Evolutionary conservation across 2,888 invertebrate genomes (phyloP).

Genomic region (Oscheius sp.): DNA sequence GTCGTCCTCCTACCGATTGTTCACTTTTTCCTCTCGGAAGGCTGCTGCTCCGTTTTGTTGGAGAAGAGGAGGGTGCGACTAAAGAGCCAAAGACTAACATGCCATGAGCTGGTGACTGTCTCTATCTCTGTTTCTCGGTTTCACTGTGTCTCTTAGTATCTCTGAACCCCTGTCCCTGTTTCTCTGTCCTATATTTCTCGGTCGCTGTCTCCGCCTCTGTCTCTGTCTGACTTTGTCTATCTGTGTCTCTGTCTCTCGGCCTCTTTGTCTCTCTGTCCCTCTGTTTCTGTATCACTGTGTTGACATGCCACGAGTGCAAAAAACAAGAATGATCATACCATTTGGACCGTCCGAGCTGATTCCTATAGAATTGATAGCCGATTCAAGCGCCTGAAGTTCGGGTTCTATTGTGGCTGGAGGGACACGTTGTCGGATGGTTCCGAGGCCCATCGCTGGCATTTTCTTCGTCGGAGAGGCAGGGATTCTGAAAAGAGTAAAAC

Average conservation of each 20-base stretch:
- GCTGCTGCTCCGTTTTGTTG: constrained; percentile 38
- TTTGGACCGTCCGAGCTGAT: constrained; percentile 31
- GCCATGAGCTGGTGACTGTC: background rate
- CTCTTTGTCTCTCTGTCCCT: too few relatives aligned
- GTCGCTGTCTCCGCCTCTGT: too few relatives aligned
- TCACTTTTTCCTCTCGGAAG: constrained; percentile 37
- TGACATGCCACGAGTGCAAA: background rate
- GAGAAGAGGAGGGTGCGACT: constrained; percentile 39
- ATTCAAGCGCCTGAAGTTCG: constrained; percentile 53
- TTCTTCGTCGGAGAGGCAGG: constrained; percentile 52
- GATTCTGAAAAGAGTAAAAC: constrained; percentile 3
- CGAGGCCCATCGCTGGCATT: constrained; percentile 56
- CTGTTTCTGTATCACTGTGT: too few relatives aligned
- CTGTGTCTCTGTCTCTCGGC: too few relatives aligned
- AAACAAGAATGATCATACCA: constrained; percentile 17
- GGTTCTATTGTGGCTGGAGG: constrained; percentile 42
- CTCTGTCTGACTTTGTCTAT: too few relatives aligned
- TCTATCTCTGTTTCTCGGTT: too few relatives aligned
- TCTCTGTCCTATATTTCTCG: too few relatives aligned
- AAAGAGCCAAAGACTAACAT: constrained; percentile 6
- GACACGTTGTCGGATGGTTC: constrained; percentile 41
- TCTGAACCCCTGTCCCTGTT: too few relatives aligned
- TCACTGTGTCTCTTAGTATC: too few relatives aligned
- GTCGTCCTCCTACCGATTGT: constrained; percentile 14
- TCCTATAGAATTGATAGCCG: constrained; percentile 52